Evolutionary conservation across 2,888 invertebrate species (phyloP), one percentile per base, ranked within the genome.

Genomic region (Oithona nana): DNA sequence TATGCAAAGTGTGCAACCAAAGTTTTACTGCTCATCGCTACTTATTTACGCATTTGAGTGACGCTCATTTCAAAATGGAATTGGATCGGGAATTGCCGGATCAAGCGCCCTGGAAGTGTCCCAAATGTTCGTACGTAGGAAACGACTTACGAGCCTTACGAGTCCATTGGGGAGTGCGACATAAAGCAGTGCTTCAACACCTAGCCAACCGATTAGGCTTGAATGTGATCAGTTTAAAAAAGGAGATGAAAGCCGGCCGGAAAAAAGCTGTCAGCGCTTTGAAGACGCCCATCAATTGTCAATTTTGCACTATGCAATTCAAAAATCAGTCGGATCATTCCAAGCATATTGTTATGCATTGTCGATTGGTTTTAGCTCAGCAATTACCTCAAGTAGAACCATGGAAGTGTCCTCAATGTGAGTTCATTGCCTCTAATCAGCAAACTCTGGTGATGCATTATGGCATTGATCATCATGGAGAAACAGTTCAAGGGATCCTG

Each of bases 311-410:
- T 2, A 60, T 4, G 51, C 22, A 13, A 26, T 39, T 39, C 39
- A 39, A 39, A 39, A 39, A 16, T 39, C 39, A 6, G 16, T 16
- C 22, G 50, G 60, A 60, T 50, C 48, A 60, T 60, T n/a, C 48
- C n/a, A 60, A 60, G 51, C 60, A 60, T 48, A 24, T 28, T 8
- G 22, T 60, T n/a, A 31, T 39, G 39, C 62, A 62, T 39, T 57
- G 56, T n/a, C 55, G 49, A 26, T 31, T 57, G 8, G 28, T n/a
- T 2, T 29, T 62, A 24, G 29, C 54, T 20, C 4, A 28, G 3
- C 29, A 62, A 22, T 16, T 48, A 26, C 62, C 56, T 6, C 20
- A 20, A 8, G 26, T 16, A 3, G 56, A 39, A n/a, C 55, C 62
- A 8, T 56, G 26, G 29, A 52, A 62, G 28, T 62, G 62, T 31